A percentile compares a stretch with the other conserved stretches of the same genome.
Evolutionary conservation across 2,113 vertebrate genomes (phyloP).

Genomic region (Patagioenas fasciata): DNA sequence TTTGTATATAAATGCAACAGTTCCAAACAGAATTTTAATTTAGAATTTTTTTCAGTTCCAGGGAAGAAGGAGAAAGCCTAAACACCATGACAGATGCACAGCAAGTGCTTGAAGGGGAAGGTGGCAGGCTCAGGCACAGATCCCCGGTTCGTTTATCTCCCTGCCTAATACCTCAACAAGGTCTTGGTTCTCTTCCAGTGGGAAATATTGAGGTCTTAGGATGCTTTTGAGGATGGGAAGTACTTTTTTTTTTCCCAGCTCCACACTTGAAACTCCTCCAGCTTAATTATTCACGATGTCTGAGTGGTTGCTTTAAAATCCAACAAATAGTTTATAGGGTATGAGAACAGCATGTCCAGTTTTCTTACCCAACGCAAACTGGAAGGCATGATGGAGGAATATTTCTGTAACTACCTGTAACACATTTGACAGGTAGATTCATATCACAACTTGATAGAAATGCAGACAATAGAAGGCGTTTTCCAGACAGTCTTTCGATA

Average conservation of each 20-base stretch:
- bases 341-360: background rate
- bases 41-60: background rate
- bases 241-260: background rate
- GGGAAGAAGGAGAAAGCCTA: background rate
- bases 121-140: background rate
- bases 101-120: background rate
- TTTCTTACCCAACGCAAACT: background rate
- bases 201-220: background rate
- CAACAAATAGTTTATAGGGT: background rate
- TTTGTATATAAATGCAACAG: background rate
- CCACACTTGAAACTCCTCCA: background rate
- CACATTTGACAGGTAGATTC: background rate
- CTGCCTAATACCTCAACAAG: background rate
- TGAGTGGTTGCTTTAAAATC: background rate
- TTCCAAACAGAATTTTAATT: background rate
- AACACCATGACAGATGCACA: background rate
- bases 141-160: background rate
- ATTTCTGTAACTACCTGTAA: background rate
- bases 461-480: background rate
- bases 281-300: background rate
- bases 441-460: background rate
- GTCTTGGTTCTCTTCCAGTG: background rate
- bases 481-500: background rate
- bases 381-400: background rate
- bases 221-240: background rate